A percentile compares a stretch with the other conserved stretches of the same genome.
Conservation (phyloP, 2,888 invertebrate species). For the Drosophila emarginata region DNA sequence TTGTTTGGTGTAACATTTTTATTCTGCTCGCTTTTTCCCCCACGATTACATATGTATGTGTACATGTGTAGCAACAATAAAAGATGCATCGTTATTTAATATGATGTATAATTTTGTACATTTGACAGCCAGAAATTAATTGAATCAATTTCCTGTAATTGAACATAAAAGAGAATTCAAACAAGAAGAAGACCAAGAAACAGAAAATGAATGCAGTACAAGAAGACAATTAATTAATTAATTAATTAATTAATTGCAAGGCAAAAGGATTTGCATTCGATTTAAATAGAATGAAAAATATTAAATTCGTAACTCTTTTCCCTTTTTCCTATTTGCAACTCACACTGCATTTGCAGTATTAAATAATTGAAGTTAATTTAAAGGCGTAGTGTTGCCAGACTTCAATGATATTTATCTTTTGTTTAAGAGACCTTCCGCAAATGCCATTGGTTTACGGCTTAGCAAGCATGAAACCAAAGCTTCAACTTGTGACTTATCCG, state of each 20-base stretch:
- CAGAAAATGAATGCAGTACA: background rate
- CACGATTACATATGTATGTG: background rate
- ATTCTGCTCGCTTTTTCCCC: conserved; percentile 2
- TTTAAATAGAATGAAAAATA: background rate
- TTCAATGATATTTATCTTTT: background rate
- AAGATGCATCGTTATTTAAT: conserved; percentile 60
- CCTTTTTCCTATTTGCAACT: too few relatives aligned
- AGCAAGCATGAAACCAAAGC: conserved; percentile 28
- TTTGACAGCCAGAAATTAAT: conserved; percentile 54
- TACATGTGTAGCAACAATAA: conserved; percentile 19
- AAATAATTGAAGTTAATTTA: too few relatives aligned
- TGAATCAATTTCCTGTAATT: conserved; percentile 49
- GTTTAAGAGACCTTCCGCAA: background rate
- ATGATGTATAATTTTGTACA: conserved; percentile 43
- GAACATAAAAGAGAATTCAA: conserved; percentile 6
- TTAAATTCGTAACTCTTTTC: too few relatives aligned
- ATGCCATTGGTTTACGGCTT: conserved; percentile 11
- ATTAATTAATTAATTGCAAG: conserved; percentile 1
- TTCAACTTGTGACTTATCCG: conserved; percentile 27
- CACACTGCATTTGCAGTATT: background rate
- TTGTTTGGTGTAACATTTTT: background rate
- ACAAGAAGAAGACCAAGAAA: background rate
- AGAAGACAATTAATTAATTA: conserved; percentile 9
- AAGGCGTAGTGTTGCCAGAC: background rate
- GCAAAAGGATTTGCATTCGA: conserved; percentile 5